These are phyloP conservation scores for Scelioninae gen. 2 DNA, from an alignment of 2,888 invertebrate genomes.

Conservation along the genomic window DNA sequence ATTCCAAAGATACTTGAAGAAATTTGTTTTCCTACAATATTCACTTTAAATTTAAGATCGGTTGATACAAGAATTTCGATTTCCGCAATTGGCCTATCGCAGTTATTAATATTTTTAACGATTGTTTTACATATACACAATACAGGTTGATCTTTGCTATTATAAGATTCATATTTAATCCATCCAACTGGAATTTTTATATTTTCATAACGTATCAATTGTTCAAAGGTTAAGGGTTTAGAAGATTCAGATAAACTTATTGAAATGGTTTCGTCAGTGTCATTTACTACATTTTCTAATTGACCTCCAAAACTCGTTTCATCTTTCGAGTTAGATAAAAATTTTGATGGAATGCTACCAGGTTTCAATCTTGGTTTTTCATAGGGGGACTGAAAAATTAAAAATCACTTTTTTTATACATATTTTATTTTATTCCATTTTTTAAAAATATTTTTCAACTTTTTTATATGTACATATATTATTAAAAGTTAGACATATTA, in stretches of 20 bases:
- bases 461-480: constrained; percentile 1
- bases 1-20: constrained; percentile 1
- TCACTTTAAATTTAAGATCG: not conserved
- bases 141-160: not conserved
- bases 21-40: not conserved
- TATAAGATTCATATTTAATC: not conserved
- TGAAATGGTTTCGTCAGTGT: too few relatives aligned
- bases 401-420: too few relatives aligned
- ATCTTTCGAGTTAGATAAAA: constrained; percentile 1
- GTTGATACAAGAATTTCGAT: not conserved
- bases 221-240: not conserved
- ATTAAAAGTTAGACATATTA: not conserved
- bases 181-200: constrained; percentile 6
- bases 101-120: not conserved
- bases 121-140: not conserved
- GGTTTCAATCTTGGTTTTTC: constrained; percentile 6
- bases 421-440: not conserved
- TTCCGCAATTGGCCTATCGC: not conserved
- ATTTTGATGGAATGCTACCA: constrained; percentile 7
- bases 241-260: not conserved
- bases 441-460: not conserved
- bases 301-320: not conserved
- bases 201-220: constrained; percentile 2
- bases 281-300: not conserved
- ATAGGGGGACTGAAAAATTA: constrained; percentile 2